A percentile compares a stretch with the other conserved stretches of the same genome.
These are phyloP conservation scores for Pristionchus entomophagus DNA, from an alignment of 2,888 invertebrate genomes.

Conservation along the genomic window DNA sequence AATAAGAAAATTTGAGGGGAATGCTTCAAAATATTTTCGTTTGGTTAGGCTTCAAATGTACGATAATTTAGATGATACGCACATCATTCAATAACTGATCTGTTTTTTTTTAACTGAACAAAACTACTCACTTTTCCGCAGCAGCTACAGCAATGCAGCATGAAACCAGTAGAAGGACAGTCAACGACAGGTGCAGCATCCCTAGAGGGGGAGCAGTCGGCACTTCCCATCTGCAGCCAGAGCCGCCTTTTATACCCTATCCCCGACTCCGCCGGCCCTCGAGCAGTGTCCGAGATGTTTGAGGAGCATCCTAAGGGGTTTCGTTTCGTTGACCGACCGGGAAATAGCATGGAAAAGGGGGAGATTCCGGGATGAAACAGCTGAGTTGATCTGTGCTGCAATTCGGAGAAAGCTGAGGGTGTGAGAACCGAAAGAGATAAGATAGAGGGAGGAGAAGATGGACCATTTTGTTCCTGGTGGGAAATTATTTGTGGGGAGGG, in stretches of 20 bases:
- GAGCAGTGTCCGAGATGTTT: slow-evolving; percentile 7
- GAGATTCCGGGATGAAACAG: neutral
- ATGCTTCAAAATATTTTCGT: neutral
- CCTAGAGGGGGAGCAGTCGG: neutral
- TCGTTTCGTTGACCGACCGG: neutral
- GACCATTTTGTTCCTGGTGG: neutral
- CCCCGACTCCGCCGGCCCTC: neutral
- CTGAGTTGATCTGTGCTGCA: slow-evolving; percentile 14
- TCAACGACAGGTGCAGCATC: neutral
- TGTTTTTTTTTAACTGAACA: neutral
- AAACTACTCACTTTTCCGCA: neutral
- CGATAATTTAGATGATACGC: neutral
- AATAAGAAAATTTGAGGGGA: neutral
- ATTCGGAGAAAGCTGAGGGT: neutral
- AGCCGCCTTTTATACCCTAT: neutral
- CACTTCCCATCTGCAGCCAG: neutral
- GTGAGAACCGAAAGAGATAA: neutral
- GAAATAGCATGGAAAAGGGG: neutral
- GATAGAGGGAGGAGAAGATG: neutral
- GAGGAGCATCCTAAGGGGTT: neutral
- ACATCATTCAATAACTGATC: neutral
- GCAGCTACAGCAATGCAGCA: neutral
- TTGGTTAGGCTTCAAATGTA: neutral
- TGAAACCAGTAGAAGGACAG: neutral
- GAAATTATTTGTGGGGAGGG: neutral